phyloP scores from a whole-genome alignment of 2,797 vertebrate species.

The Neosalanx taihuensis region DNA sequence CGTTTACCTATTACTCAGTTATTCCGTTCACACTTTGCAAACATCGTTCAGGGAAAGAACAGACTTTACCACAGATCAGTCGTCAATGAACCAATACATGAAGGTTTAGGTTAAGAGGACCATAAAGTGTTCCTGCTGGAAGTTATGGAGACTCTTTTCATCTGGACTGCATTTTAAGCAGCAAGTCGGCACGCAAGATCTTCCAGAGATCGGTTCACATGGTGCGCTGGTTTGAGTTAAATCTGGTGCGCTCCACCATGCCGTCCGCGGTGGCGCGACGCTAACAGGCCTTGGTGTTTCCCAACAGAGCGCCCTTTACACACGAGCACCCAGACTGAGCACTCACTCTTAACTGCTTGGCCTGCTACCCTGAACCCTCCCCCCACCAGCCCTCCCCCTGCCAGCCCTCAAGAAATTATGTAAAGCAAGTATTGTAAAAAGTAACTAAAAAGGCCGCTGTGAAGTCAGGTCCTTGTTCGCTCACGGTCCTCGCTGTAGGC shows the following conservation, averaged over 20 bases:
- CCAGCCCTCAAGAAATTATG: conserved; percentile 12
- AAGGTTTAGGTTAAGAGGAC: too few relatives aligned
- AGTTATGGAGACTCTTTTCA: not conserved
- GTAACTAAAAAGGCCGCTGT: not conserved
- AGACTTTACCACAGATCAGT: not conserved
- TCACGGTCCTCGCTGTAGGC: not conserved
- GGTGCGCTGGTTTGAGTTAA: conserved; percentile 3
- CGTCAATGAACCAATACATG: too few relatives aligned
- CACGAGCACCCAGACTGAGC: conserved; percentile 1
- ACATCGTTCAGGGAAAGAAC: not conserved
- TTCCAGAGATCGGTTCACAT: not conserved
- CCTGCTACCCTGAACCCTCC: not conserved
- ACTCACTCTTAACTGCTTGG: conserved; percentile 13
- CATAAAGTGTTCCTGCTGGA: not conserved
- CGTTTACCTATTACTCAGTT: not conserved
- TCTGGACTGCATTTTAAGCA: not conserved
- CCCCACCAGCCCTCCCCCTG: not conserved
- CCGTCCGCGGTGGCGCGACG: not conserved
- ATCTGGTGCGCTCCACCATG: conserved; percentile 6
- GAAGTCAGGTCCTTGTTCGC: not conserved
- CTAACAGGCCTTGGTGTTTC: not conserved
- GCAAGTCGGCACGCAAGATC: not conserved
- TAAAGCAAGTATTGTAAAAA: not conserved
- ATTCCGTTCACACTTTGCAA: not conserved
- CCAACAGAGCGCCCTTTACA: conserved; percentile 4